These are phyloP conservation scores for Brachyptera risi DNA, from an alignment of 2,888 invertebrate species.

Conservation along the genomic window DNA sequence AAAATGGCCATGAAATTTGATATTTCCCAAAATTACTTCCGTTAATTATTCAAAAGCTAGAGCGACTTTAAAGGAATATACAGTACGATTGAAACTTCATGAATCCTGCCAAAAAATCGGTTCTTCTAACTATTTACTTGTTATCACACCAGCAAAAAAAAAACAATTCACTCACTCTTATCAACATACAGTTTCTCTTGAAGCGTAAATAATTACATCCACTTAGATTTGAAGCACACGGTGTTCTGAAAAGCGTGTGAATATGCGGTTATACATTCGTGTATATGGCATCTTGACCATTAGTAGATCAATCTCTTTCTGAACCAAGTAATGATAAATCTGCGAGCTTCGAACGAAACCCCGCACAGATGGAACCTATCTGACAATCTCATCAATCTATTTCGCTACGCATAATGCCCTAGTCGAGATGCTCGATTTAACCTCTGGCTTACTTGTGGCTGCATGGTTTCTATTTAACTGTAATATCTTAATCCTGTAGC, in stretches of 20 bases:
- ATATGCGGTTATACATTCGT: background rate
- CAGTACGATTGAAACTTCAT: no score
- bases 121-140: no score
- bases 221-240: background rate
- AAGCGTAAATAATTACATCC: slow-evolving; percentile 3
- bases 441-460: background rate
- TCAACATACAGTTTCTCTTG: no score
- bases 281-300: slow-evolving; percentile 21
- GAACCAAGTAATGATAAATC: slow-evolving; percentile 24
- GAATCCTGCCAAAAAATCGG: no score
- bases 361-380: slow-evolving; percentile 20
- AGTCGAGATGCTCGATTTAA: slow-evolving; percentile 15
- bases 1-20: no score
- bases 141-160: no score
- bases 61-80: no score
- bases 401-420: slow-evolving; percentile 2
- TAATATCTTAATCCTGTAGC: no score
- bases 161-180: no score
- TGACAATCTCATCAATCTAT: slow-evolving; percentile 24
- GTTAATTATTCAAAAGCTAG: no score
- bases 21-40: no score
- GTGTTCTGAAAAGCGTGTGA: slow-evolving; percentile 3
- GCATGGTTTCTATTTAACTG: no score
- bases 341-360: slow-evolving; percentile 8
- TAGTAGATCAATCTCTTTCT: slow-evolving; percentile 23